Evolutionary conservation across 1,140 invertebrate species (phyloP).

Genomic region (Heterodera schachtii): DNA sequence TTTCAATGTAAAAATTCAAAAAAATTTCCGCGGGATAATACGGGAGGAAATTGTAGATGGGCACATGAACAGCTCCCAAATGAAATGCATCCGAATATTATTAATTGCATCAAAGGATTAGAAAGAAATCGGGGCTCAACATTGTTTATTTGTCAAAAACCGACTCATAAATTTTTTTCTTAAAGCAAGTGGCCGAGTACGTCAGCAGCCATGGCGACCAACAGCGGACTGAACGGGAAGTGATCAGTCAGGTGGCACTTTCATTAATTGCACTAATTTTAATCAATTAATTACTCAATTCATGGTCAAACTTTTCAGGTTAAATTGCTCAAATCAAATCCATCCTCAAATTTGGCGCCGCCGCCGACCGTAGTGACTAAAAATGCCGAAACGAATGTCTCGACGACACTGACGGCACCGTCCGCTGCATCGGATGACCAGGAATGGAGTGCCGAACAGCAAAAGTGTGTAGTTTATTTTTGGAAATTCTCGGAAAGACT

Average conservation of each 20-base stretch:
- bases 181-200: conserved; percentile 45
- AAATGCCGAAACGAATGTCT: conserved; percentile 3
- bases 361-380: background rate
- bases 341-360: background rate
- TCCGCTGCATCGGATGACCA: conserved; percentile 13
- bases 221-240: conserved; percentile 50
- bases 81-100: no score
- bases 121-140: no score
- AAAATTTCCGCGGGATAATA: no score
- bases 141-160: no score
- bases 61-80: no score
- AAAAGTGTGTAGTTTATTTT: conserved; percentile 31
- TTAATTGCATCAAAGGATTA: no score
- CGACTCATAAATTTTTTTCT: no score
- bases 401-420: background rate
- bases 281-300: no score
- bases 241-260: conserved; percentile 46
- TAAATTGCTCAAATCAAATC: conserved; percentile 46
- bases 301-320: conserved; percentile 31
- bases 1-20: background rate
- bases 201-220: conserved; percentile 41
- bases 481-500: background rate
- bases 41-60: no score
- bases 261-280: conserved; percentile 4
- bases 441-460: conserved; percentile 50